phyloP scores from a whole-genome alignment of 2,113 vertebrate genomes.

The Ptychochromis oligacanthus region DNA sequence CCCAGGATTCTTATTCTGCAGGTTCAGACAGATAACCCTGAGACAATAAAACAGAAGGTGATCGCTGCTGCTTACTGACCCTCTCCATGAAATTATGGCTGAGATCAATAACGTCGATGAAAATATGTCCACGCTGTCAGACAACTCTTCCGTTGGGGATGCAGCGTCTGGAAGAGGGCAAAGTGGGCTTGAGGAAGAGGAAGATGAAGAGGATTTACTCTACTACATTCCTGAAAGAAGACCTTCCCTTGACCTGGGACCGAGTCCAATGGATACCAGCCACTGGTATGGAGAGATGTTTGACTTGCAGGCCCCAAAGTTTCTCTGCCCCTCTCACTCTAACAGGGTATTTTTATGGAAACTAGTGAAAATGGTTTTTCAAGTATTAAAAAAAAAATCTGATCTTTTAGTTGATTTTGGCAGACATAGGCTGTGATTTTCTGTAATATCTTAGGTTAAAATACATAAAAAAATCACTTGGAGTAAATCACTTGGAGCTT shows the following conservation, averaged over 20 bases:
- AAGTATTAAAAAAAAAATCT: background rate
- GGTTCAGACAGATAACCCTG: background rate
- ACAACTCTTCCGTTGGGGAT: conserved; percentile 41
- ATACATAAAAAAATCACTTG: background rate
- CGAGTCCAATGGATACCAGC: conserved; percentile 46
- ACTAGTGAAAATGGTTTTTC: background rate
- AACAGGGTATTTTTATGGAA: background rate
- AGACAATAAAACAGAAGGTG: background rate
- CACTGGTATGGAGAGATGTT: conserved; percentile 33
- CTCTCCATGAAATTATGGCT: conserved; percentile 26
- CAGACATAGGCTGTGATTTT: background rate
- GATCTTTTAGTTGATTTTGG: background rate
- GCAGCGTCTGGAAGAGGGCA: conserved; percentile 41
- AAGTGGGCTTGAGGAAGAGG: background rate
- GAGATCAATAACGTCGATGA: background rate
- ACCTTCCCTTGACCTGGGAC: conserved; percentile 57
- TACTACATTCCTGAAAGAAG: conserved; percentile 64
- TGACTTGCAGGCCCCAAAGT: background rate
- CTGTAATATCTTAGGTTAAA: background rate
- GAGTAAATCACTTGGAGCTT: too few relatives aligned
- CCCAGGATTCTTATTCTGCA: background rate
- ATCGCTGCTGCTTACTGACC: background rate
- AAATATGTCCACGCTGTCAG: background rate
- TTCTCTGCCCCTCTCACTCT: background rate
- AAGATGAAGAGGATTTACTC: conserved; percentile 45